These are phyloP conservation scores for Laterallus jamaicensis DNA, from an alignment of 2,113 vertebrate species.

Conservation along the genomic window DNA sequence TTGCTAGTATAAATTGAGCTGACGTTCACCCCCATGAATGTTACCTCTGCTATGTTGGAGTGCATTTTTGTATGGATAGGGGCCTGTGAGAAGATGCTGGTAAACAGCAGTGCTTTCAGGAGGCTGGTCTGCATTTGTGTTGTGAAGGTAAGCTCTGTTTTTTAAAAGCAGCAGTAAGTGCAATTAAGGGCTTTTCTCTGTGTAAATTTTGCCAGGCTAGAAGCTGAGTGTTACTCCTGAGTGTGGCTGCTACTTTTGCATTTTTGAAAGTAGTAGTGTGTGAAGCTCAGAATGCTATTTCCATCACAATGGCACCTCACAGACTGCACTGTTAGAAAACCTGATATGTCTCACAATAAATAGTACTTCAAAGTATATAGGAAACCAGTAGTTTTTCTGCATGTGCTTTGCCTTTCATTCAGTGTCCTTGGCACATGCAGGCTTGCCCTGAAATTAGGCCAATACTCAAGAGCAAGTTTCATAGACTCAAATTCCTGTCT, in stretches of 20 bases:
- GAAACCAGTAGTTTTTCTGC: background rate
- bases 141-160: background rate
- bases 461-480: slow-evolving; percentile 1
- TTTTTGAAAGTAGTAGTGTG: background rate
- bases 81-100: background rate
- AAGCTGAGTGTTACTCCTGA: background rate
- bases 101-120: background rate
- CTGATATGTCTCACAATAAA: background rate
- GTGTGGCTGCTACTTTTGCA: background rate
- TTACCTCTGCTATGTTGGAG: accelerated
- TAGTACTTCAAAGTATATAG: background rate
- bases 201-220: background rate
- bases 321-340: background rate
- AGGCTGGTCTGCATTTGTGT: background rate
- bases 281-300: background rate
- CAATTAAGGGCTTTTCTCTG: background rate
- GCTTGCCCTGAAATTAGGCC: background rate
- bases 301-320: background rate
- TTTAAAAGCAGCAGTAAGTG: background rate
- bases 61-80: background rate
- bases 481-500: slow-evolving; percentile 20
- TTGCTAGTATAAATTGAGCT: background rate
- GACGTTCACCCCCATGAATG: background rate
- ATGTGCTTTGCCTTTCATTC: background rate
- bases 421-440: background rate